phyloP scores from a whole-genome alignment of 2,888 invertebrate genomes.

The Smittia aterrima region DNA sequence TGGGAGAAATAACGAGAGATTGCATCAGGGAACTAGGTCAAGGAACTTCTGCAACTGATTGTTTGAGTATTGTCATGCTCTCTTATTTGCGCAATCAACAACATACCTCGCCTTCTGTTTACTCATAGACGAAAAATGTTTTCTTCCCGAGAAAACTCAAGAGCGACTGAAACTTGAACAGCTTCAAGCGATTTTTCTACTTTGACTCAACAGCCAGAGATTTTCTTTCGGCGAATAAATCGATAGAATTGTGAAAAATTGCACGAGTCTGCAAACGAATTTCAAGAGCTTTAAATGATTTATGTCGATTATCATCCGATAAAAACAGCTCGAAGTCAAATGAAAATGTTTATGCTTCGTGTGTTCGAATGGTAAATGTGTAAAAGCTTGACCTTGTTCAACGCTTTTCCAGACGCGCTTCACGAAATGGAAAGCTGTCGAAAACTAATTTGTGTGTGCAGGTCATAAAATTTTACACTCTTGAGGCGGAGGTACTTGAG shows the following conservation, averaged over 20 bases:
- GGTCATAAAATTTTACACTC: slow-evolving; percentile 5
- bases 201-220: not conserved
- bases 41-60: too few relatives aligned
- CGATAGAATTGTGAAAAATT: not conserved
- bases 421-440: not conserved
- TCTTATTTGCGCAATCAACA: too few relatives aligned
- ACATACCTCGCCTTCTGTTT: too few relatives aligned
- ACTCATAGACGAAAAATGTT: too few relatives aligned
- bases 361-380: not conserved
- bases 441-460: not conserved
- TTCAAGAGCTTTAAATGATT: not conserved
- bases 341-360: not conserved
- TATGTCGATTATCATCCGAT: not conserved
- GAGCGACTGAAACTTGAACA: too few relatives aligned
- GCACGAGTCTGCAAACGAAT: not conserved
- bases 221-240: not conserved
- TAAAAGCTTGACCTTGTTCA: slow-evolving; percentile 28
- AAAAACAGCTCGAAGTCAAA: not conserved
- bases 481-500: not conserved
- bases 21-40: too few relatives aligned
- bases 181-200: too few relatives aligned
- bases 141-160: too few relatives aligned
- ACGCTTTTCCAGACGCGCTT: slow-evolving; percentile 24
- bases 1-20: too few relatives aligned
- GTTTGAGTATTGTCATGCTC: too few relatives aligned